Evolutionary conservation across 2,113 vertebrate species (phyloP), one percentile per base, ranked within the genome.

Genomic region (Brevimyrus niger): DNA sequence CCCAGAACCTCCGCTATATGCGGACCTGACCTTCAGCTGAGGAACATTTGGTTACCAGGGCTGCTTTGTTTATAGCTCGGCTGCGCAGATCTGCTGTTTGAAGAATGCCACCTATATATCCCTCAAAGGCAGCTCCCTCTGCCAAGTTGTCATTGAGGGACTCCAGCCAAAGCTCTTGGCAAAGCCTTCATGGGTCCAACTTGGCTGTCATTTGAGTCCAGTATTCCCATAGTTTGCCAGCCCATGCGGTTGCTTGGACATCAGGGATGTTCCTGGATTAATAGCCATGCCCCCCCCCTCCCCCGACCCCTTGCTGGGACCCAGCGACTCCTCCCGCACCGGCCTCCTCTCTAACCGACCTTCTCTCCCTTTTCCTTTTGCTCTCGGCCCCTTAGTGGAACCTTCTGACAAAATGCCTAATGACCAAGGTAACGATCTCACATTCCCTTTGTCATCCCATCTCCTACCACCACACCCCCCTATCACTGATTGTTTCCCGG

Each of bases 391-490:
- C 92, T 96, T 97, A 98, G 98, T 98, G 96, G 98, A 99, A 94
- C 98, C 98, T 95, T 97, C 98, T 96, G 98, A 99, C 97, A 99
- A 99, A 99, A 99, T 99, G 98, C 97, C 98, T 97, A 99, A 99
- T 97, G 98, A 99, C 92, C 98, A 99, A 99, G 98, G 98, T 99
- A 99, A 98, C 97, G 94, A 92, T 94, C 93, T 90, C 94, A 10
- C 44, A 47, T 80, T 93, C 90, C 80, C 31, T 87, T 91, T 23
- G 11, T 51, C 23, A 46, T 23, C 69, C 50, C 47, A 35, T 35
- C 42, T 88, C 42, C 35, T 48, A 19, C 42, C n/a, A 42, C 17
- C 42, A 11, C 3, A 23, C 21, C 44, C 44, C 44, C n/a, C n/a
- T n/a, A n/a, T n/a, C 7, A 17, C 42, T 31, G 15, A 7, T 44